Base-by-base conservation (phyloP, 1,140 invertebrate species). In the Hycleus cichorii region DNA sequence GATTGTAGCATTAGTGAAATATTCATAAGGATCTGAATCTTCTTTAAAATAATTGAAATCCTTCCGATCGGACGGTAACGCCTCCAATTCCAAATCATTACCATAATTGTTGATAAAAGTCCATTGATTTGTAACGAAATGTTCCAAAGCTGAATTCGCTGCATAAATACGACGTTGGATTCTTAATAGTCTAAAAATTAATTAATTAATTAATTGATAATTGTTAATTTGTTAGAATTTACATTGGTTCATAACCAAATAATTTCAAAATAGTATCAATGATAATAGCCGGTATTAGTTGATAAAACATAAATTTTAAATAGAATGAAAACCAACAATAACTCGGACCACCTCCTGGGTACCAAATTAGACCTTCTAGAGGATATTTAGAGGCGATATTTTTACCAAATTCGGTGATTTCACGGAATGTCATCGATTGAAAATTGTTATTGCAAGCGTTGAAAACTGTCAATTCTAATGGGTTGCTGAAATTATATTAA, bases 91-190 rank as follows among this genome's bases (percentile, higher is more conserved):
- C 10, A 96, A 71, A 1, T 75, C 69, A 7, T 83, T 64, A 26
- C 89, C 78, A 59, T 93, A 93, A 1, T 81, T 73, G 60, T 91
- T 91, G 18, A 75, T 68, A 68, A 95, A 96, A 5, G 78, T 76
- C 92, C 92, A 97, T 69, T 92, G 81, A 58, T 90, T 83, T 0
- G 78, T 83, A 0, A 89, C 81, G 65, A 94, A 97, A 65, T 87
- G 90, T 47, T 85, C 77, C 3, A 97, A 66, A 3, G 87, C 89
- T 6, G 75, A 75, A 39, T 88, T 87, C 0, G 90, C 88, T 43
- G 83, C 83, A 64, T 86, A 88, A 6, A 96, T 81, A 60, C 87
- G 85, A 7, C 87, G 78, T 68, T 95, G 91, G 24, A 95, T 73
- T 71, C 83, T 85, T 4, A 92, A 75, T 69, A 92, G 77, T 69